Evolutionary conservation across 2,797 vertebrate species (phyloP).

Genomic region (Gadopsis marmoratus): DNA sequence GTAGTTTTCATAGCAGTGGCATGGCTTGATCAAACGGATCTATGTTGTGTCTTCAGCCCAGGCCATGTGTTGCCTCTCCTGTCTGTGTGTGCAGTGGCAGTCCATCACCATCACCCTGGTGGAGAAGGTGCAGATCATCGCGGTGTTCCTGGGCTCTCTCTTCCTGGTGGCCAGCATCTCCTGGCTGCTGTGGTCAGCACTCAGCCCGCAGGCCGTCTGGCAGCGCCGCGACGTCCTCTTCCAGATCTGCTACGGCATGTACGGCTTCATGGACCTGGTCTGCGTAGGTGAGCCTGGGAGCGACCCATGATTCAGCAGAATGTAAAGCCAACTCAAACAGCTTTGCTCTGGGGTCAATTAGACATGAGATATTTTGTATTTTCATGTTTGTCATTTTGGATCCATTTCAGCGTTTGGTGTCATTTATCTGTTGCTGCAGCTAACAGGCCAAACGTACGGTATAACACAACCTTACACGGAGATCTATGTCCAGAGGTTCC

Average conservation of each 20-base stretch:
- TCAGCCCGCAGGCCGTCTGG: constrained; percentile 95
- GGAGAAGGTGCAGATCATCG: constrained; percentile 98
- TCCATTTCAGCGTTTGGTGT: background rate
- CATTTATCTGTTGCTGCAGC: background rate
- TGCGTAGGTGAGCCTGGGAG: constrained; percentile 90
- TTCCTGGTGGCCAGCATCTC: constrained; percentile 96
- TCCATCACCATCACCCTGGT: constrained; percentile 96
- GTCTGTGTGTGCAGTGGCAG: constrained; percentile 88
- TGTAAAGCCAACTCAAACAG: background rate
- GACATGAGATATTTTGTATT: too few relatives aligned
- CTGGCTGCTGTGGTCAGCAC: constrained; percentile 96
- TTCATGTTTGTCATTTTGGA: background rate
- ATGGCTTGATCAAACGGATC: background rate
- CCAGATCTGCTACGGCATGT: constrained; percentile 97
- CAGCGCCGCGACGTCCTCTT: constrained; percentile 96
- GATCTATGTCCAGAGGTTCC: too few relatives aligned
- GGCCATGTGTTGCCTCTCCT: background rate
- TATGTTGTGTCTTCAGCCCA: background rate
- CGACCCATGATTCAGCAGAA: background rate
- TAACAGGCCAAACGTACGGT: background rate
- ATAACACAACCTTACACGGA: too few relatives aligned
- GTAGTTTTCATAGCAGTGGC: background rate
- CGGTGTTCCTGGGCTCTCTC: constrained; percentile 95
- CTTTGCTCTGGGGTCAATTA: background rate
- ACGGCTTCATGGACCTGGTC: constrained; percentile 96